These are phyloP conservation scores for Cyanistes caeruleus DNA, from an alignment of 2,113 vertebrate species.

Conservation along the genomic window DNA sequence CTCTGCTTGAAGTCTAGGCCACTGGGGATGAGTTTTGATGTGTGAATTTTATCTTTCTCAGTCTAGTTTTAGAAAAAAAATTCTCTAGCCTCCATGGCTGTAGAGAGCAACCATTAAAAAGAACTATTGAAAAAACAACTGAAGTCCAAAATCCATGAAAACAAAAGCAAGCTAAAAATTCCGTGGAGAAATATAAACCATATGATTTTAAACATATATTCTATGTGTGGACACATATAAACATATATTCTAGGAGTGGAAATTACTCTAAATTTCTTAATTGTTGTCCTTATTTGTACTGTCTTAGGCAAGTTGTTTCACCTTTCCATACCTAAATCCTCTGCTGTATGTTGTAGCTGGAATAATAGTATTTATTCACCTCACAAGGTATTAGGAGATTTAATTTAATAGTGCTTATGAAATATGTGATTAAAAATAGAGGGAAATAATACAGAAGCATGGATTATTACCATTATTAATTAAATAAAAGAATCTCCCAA, in stretches of 20 bases:
- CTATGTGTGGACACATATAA: no score
- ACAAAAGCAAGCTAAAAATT: background rate
- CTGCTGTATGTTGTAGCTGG: background rate
- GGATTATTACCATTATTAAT: constrained; percentile 30
- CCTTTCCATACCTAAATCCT: background rate
- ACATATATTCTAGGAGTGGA: background rate
- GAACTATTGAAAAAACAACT: background rate
- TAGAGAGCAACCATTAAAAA: background rate
- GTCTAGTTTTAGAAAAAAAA: background rate
- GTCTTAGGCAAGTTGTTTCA: background rate
- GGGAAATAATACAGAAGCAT: background rate
- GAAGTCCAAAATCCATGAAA: background rate
- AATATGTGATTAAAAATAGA: constrained; percentile 8
- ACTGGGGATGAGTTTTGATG: background rate
- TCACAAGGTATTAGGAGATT: background rate
- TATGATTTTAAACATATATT: background rate
- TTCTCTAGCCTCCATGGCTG: background rate
- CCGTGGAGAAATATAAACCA: background rate
- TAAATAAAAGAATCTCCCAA: background rate
- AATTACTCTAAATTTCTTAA: background rate
- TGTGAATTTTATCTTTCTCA: background rate
- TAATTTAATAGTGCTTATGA: background rate
- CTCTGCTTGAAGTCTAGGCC: background rate
- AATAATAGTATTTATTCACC: constrained; percentile 7
- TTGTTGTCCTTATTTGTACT: background rate